These are phyloP conservation scores for Gallinago nigripennis DNA, from an alignment of 2,797 vertebrate genomes.

Conservation along the genomic window DNA sequence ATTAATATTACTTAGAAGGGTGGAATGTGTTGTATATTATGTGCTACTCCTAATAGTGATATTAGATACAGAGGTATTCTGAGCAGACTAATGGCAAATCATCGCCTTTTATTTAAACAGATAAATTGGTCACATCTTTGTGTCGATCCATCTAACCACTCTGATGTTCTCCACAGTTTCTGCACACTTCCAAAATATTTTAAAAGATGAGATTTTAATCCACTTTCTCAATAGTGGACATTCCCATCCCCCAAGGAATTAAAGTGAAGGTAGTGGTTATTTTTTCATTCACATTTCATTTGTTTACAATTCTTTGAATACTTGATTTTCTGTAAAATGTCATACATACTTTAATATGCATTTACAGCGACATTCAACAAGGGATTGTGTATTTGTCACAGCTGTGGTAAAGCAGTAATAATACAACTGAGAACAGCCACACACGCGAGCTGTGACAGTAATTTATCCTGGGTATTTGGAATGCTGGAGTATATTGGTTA, in stretches of 20 bases:
- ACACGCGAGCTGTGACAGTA: background rate
- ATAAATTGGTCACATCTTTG: fast-evolving
- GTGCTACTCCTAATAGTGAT: background rate
- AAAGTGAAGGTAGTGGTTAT: background rate
- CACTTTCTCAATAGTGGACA: background rate
- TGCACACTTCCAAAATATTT: background rate
- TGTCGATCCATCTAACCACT: background rate
- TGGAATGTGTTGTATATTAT: background rate
- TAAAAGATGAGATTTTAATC: background rate
- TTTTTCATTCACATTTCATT: background rate
- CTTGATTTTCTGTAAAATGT: background rate
- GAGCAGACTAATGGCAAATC: background rate
- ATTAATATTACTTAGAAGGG: background rate
- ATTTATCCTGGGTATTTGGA: background rate
- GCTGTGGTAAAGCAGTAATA: background rate
- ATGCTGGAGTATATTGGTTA: background rate
- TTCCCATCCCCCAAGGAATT: background rate
- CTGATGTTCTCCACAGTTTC: background rate
- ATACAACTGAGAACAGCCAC: background rate
- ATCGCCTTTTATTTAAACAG: background rate
- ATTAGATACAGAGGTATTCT: background rate
- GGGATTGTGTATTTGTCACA: background rate
- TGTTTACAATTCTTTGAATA: fast-evolving
- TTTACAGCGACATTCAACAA: background rate
- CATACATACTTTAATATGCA: background rate